A percentile compares a stretch with the other conserved stretches of the same genome.
Conservation (phyloP, 2,797 vertebrate genomes). For the Eurystomus glaucurus region DNA sequence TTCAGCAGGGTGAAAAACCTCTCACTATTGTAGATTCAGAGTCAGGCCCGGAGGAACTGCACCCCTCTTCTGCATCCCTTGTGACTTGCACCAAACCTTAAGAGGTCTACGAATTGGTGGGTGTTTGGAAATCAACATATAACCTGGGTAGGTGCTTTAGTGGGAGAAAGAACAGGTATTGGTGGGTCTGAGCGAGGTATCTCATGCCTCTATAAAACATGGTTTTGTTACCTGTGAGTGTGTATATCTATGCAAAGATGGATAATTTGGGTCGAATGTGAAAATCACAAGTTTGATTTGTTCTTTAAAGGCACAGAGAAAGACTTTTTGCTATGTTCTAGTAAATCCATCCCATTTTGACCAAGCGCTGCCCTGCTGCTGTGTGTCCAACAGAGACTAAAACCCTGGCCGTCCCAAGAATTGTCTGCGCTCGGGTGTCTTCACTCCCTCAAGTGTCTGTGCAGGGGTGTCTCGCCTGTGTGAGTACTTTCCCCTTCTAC, state of each 20-base stretch:
- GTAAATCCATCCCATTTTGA: neutral
- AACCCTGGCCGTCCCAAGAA: neutral
- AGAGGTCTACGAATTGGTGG: neutral
- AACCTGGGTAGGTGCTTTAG: neutral
- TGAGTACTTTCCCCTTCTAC: neutral
- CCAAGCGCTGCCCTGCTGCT: neutral
- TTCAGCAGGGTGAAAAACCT: neutral
- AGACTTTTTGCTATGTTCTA: neutral
- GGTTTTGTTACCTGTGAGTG: neutral
- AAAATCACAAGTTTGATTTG: neutral
- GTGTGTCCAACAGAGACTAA: neutral
- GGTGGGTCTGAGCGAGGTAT: neutral
- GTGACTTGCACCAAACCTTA: neutral
- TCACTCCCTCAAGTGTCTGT: accelerated
- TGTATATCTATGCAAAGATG: neutral
- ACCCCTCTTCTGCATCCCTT: neutral
- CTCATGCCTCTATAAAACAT: accelerated
- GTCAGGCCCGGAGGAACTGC: neutral
- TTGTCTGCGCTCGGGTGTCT: neutral
- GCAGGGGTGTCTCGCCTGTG: neutral
- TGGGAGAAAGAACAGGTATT: neutral
- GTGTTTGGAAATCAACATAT: neutral
- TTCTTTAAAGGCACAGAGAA: neutral
- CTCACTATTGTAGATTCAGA: neutral
- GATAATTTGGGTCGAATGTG: neutral